These are phyloP conservation scores for Coptodon bakossiorum DNA, from an alignment of 2,113 vertebrate genomes.

Conservation along the genomic window DNA sequence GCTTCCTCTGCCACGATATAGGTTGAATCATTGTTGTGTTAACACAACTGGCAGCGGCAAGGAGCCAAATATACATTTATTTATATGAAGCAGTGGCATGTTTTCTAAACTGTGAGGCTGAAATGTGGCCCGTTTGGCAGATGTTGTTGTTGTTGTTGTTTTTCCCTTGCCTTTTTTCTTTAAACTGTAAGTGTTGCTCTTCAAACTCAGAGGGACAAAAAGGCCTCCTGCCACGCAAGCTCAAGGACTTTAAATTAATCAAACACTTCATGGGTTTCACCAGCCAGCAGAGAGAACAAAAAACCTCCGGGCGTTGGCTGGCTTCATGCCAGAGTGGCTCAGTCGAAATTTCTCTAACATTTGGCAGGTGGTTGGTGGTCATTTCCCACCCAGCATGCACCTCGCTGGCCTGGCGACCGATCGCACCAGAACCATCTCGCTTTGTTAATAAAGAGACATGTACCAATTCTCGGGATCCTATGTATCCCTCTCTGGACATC, in stretches of 20 bases:
- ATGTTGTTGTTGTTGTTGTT: neutral
- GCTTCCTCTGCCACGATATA: neutral
- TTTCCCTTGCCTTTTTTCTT: neutral
- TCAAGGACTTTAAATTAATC: constrained; percentile 5
- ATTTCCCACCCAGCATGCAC: constrained; percentile 47
- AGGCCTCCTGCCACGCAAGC: neutral
- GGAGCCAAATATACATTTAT: neutral
- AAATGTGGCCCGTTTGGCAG: neutral
- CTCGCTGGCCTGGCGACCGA: neutral
- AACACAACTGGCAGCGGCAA: neutral
- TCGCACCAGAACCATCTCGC: constrained; percentile 1
- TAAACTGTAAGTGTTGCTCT: neutral
- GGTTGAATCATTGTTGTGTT: neutral
- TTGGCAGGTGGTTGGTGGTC: constrained; percentile 46
- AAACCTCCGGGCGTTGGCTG: neutral
- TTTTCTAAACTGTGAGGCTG: neutral
- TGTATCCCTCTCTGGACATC: neutral
- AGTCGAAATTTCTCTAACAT: constrained; percentile 26
- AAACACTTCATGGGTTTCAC: constrained; percentile 1
- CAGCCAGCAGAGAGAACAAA: neutral
- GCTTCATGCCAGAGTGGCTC: constrained; percentile 15
- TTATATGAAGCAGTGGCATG: neutral
- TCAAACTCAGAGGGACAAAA: neutral
- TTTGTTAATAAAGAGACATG: constrained; percentile 11
- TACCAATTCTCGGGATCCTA: neutral